A percentile compares a stretch with the other conserved stretches of the same genome.
Evolutionary conservation across 1,140 invertebrate species (phyloP).

Genomic region (Sesamia nonagrioides): DNA sequence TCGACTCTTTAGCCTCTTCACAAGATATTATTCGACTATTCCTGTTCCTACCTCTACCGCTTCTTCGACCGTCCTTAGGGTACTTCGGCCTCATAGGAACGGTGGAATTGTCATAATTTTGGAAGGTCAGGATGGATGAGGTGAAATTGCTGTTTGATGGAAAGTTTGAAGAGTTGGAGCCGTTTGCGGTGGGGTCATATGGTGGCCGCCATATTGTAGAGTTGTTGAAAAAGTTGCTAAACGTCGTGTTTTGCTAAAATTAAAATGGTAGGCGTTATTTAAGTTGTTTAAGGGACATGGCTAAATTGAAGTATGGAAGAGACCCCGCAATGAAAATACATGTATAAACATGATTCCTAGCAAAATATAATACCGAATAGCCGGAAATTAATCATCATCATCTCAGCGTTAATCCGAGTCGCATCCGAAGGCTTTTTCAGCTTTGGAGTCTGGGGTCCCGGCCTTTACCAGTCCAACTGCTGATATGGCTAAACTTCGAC

Average conservation of each 20-base stretch:
- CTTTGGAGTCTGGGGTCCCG: too few species aligned
- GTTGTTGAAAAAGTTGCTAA: background rate
- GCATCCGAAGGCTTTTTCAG: too few species aligned
- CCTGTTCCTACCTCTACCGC: background rate
- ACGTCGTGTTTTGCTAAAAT: background rate
- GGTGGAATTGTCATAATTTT: background rate
- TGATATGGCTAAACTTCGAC: too few species aligned
- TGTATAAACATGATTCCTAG: too few species aligned
- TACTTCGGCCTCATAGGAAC: background rate
- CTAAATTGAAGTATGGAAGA: too few species aligned
- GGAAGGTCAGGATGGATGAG: background rate
- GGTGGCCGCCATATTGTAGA: background rate
- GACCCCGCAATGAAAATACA: too few species aligned
- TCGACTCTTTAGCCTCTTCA: constrained; percentile 52
- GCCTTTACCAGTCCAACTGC: too few species aligned
- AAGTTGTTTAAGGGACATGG: too few species aligned
- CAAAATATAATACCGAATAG: too few species aligned
- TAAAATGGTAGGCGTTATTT: too few species aligned
- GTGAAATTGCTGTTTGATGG: background rate
- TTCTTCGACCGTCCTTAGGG: background rate
- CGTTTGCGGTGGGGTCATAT: background rate
- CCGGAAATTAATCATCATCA: too few species aligned
- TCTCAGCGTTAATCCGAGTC: too few species aligned
- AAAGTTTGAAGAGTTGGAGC: background rate
- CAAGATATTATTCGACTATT: constrained; percentile 47